Percentiles rank a stretch among this genome's conserved stretches.
These are phyloP conservation scores for Frankliniella fusca DNA, from an alignment of 2,888 invertebrate genomes.

Conservation along the genomic window DNA sequence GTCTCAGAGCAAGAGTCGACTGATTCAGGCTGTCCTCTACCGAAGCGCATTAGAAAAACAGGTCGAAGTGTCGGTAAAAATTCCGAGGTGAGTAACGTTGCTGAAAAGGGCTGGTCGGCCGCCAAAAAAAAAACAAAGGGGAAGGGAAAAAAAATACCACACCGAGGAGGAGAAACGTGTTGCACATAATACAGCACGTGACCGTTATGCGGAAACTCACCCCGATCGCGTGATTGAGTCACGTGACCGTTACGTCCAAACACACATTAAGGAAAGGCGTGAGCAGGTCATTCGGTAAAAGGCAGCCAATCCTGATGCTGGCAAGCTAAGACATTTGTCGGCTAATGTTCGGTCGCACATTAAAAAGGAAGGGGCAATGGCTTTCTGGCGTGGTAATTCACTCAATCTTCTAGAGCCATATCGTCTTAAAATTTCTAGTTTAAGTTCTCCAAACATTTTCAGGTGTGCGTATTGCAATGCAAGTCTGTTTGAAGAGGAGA, in stretches of 20 bases:
- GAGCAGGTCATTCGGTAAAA: constrained; percentile 28
- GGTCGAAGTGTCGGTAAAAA: too few species aligned
- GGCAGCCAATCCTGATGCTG: background rate
- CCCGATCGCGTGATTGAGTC: constrained; percentile 30
- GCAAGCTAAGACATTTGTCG: background rate
- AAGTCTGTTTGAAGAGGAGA: constrained; percentile 31
- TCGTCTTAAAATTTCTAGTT: background rate
- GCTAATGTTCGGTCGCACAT: background rate
- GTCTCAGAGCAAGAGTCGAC: too few species aligned
- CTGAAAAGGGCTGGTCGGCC: too few species aligned
- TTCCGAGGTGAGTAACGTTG: too few species aligned
- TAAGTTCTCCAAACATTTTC: background rate
- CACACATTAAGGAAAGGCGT: background rate
- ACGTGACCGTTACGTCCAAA: constrained; percentile 20
- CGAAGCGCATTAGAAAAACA: too few species aligned
- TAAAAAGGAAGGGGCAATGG: background rate
- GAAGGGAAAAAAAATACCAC: too few species aligned
- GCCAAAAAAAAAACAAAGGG: too few species aligned
- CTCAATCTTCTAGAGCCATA: background rate
- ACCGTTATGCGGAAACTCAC: constrained; percentile 27
- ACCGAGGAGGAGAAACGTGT: too few species aligned
- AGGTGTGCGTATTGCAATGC: constrained; percentile 29
- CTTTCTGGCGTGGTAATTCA: background rate
- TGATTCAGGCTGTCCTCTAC: too few species aligned
- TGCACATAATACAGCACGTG: too few species aligned